phyloP scores from a whole-genome alignment of 2,113 vertebrate genomes.

The Zosterops borbonicus region DNA sequence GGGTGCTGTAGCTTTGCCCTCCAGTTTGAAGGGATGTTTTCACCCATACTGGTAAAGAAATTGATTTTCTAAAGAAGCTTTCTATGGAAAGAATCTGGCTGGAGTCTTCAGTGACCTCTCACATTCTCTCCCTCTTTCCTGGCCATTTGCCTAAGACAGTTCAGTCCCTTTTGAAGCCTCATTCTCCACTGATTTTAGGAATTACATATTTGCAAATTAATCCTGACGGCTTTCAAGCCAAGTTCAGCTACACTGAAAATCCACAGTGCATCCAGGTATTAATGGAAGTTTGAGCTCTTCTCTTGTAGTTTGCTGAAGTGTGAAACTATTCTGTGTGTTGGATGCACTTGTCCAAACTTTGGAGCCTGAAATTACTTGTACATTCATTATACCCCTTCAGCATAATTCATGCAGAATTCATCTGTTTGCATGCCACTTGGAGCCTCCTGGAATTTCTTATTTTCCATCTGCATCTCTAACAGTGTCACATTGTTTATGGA shows the following conservation, averaged over 20 bases:
- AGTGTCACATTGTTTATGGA: background rate
- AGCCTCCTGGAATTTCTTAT: slow-evolving; percentile 1
- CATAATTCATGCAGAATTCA: background rate
- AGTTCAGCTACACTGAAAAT: background rate
- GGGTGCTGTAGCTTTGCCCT: background rate
- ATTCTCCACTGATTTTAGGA: background rate
- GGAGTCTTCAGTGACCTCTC: background rate
- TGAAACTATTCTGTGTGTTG: background rate
- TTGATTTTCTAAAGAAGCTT: background rate
- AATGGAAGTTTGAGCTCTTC: background rate
- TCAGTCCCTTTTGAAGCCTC: background rate
- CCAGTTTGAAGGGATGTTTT: background rate
- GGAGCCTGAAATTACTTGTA: background rate
- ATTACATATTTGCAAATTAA: background rate
- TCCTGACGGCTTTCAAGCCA: background rate
- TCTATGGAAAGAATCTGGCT: background rate
- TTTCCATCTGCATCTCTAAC: slow-evolving; percentile 1
- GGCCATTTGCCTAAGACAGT: background rate
- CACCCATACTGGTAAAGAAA: background rate
- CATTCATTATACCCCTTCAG: background rate
- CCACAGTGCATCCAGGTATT: background rate
- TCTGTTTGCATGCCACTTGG: background rate
- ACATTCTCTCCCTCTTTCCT: background rate
- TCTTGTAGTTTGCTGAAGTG: background rate
- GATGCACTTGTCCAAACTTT: background rate